Percentiles rank a stretch among this genome's conserved stretches.
Conservation (phyloP, 2,888 invertebrate genomes). For the Azorinus chamasolen region DNA sequence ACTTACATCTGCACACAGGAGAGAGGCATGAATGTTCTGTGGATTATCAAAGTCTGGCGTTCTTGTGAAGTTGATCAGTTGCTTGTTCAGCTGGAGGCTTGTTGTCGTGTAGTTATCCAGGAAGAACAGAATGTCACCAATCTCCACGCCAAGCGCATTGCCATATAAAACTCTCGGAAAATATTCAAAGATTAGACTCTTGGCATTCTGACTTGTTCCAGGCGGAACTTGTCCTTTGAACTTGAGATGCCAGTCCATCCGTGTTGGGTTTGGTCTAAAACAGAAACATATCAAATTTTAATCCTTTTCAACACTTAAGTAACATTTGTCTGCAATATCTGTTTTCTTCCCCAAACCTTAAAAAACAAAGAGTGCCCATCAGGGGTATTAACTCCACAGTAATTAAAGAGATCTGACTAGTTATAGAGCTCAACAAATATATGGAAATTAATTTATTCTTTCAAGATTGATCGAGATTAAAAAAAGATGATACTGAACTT, state of each 20-base stretch:
- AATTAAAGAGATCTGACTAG: no score
- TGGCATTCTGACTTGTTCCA: conserved; percentile 49
- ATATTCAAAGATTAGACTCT: conserved; percentile 55
- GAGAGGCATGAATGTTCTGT: conserved; percentile 52
- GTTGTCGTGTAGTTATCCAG: conserved; percentile 67
- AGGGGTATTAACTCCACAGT: no score
- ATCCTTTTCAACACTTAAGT: no score
- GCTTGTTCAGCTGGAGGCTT: conserved; percentile 49
- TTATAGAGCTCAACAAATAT: no score
- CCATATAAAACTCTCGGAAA: conserved; percentile 60
- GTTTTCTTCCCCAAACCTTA: no score
- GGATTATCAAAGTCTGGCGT: conserved; percentile 64
- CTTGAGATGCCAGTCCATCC: conserved; percentile 67
- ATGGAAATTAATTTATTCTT: no score
- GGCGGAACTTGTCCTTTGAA: conserved; percentile 68
- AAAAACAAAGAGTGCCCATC: no score
- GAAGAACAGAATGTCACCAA: conserved; percentile 69
- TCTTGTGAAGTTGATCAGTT: conserved; percentile 66
- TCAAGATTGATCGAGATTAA: no score
- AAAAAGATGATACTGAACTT: no score
- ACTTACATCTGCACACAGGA: conserved; percentile 70
- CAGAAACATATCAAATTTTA: no score
- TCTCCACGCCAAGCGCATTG: conserved; percentile 55
- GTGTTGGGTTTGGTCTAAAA: conserved; percentile 61
- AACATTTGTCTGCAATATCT: no score